Conservation (phyloP, 2,113 vertebrate species). For the Seriola quinqueradiata region DNA sequence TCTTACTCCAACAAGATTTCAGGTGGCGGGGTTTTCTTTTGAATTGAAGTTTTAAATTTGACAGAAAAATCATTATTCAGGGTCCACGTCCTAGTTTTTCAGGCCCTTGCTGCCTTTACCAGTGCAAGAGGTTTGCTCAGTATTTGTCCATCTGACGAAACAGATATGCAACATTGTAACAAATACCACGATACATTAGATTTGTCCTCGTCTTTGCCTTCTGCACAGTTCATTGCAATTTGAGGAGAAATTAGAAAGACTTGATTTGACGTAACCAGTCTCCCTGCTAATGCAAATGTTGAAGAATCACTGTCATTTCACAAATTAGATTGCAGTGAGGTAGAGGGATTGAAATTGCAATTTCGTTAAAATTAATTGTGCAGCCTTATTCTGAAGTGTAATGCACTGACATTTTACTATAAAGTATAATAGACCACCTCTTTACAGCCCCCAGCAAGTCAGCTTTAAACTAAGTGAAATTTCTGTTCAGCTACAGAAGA, state of each 20-base stretch:
- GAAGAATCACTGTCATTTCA: not conserved
- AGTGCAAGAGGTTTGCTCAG: too few relatives aligned
- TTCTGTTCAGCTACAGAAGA: not conserved
- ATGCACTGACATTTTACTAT: not conserved
- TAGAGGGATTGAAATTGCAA: not conserved
- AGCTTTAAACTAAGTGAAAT: not conserved
- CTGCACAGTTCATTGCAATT: not conserved
- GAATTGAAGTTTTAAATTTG: not conserved
- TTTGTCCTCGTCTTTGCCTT: not conserved
- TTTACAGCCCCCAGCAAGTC: not conserved
- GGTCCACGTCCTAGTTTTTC: not conserved
- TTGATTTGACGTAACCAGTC: not conserved
- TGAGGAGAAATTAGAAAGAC: not conserved
- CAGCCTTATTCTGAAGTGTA: not conserved
- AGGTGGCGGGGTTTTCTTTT: not conserved
- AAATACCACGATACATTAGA: not conserved
- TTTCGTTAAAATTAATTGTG: not conserved
- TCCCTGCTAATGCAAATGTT: not conserved
- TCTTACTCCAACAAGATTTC: not conserved
- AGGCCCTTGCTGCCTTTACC: not conserved
- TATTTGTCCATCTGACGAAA: not conserved
- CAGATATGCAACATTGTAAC: not conserved
- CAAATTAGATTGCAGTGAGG: not conserved
- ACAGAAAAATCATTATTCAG: not conserved
- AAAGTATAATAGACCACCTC: not conserved